Conservation (phyloP, 2,888 invertebrate genomes). For the Loripinus fragilis region DNA sequence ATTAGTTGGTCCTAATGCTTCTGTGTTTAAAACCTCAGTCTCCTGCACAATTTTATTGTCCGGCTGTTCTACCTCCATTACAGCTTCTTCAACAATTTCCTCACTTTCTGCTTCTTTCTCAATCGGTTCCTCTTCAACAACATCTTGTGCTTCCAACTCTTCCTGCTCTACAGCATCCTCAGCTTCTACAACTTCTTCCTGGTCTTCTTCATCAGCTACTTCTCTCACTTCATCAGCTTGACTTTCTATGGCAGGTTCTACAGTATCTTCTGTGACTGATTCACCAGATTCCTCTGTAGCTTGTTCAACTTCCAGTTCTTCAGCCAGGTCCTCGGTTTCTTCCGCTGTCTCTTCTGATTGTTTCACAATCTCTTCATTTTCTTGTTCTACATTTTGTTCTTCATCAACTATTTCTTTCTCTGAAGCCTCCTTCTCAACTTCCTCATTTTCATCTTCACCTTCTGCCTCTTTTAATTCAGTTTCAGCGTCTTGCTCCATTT, state of each 20-base stretch:
- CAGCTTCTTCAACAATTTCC: slow-evolving; percentile 27
- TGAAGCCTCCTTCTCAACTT: background rate
- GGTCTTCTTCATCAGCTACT: slow-evolving; percentile 35
- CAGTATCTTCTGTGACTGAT: background rate
- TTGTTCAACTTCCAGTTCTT: slow-evolving; percentile 10
- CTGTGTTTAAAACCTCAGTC: background rate
- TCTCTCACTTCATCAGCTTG: slow-evolving; percentile 9
- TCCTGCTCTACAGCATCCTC: slow-evolving; percentile 22
- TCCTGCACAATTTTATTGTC: slow-evolving; percentile 12
- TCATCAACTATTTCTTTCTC: background rate
- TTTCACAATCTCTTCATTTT: slow-evolving; percentile 26
- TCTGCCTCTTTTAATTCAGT: background rate
- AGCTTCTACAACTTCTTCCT: slow-evolving; percentile 24
- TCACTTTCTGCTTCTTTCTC: slow-evolving; percentile 28
- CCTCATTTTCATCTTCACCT: too few species aligned
- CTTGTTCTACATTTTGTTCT: background rate
- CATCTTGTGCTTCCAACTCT: slow-evolving; percentile 26
- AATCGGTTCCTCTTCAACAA: slow-evolving; percentile 24
- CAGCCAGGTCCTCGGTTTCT: slow-evolving; percentile 31
- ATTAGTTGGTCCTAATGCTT: background rate
- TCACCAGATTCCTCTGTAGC: slow-evolving; percentile 1
- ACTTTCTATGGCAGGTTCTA: slow-evolving; percentile 8
- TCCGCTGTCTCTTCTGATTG: slow-evolving; percentile 38
- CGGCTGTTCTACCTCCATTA: slow-evolving; percentile 12
- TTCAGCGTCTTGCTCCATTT: background rate